A percentile compares a stretch with the other conserved stretches of the same genome.
Conservation (phyloP, 2,797 vertebrate species). For the Sphaeramia orbicularis region DNA sequence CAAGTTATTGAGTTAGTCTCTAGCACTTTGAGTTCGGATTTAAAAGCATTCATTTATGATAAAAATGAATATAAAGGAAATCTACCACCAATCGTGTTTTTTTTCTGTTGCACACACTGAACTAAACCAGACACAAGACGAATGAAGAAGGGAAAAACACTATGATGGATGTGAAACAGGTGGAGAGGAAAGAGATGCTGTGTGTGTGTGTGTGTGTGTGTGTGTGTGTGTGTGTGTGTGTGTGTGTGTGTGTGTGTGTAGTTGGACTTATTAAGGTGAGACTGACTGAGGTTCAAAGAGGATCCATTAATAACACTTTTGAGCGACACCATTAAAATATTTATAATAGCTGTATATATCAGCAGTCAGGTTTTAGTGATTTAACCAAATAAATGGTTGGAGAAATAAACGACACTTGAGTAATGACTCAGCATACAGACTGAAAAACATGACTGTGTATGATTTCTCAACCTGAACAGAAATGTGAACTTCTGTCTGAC, state of each 20-base stretch:
- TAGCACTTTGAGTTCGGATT: too few species aligned
- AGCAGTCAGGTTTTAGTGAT: conserved; percentile 1
- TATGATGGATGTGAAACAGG: conserved; percentile 43
- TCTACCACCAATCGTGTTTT: neutral
- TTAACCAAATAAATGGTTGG: neutral
- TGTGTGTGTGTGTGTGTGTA: neutral
- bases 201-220: neutral
- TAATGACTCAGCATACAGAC: neutral
- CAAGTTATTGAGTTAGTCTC: too few species aligned
- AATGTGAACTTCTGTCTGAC: conserved; percentile 23
- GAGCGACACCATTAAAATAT: neutral
- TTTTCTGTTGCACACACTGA: neutral
- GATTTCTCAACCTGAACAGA: conserved; percentile 22
- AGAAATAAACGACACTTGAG: conserved; percentile 3
- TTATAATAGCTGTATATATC: neutral
- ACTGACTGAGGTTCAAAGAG: neutral
- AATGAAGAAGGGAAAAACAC: conserved; percentile 18
- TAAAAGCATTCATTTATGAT: too few species aligned
- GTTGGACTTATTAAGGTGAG: conserved; percentile 1
- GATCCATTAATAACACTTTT: neutral
- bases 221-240: neutral
- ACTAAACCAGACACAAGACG: conserved; percentile 25
- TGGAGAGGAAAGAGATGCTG: conserved; percentile 9
- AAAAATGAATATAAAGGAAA: conserved; percentile 8
- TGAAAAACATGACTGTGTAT: conserved; percentile 6